These are phyloP conservation scores for Eremobia ochroleuca DNA, from an alignment of 2,888 invertebrate species.

Conservation along the genomic window DNA sequence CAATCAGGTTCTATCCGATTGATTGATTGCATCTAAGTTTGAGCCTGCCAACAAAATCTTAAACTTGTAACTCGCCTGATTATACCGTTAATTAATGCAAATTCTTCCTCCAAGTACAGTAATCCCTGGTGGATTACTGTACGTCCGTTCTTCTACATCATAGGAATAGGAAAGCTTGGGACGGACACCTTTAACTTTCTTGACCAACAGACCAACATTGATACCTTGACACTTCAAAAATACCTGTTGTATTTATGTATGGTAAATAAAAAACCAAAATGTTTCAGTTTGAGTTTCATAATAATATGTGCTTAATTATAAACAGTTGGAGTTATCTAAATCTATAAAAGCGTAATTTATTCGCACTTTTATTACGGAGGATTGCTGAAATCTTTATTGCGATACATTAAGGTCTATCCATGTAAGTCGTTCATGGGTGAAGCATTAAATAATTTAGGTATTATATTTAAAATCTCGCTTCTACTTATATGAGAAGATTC, in stretches of 20 bases:
- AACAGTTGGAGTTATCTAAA: conserved; percentile 24
- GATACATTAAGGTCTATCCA: neutral
- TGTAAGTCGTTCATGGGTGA: conserved; percentile 35
- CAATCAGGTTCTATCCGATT: neutral
- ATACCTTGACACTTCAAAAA: neutral
- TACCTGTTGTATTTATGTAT: neutral
- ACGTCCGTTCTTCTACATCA: neutral
- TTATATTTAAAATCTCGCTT: neutral
- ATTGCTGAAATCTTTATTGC: conserved; percentile 45
- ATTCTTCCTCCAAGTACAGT: neutral
- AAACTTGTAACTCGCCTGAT: too few relatives aligned
- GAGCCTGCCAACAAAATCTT: neutral
- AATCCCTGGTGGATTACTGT: neutral
- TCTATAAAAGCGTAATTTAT: conserved; percentile 26
- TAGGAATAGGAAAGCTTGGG: neutral
- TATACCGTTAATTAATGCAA: neutral
- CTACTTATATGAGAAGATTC: too few relatives aligned
- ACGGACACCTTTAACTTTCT: neutral
- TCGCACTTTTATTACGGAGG: conserved; percentile 20
- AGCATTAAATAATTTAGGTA: neutral
- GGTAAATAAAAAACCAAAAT: neutral
- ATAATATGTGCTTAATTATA: conserved; percentile 1
- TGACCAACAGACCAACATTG: neutral
- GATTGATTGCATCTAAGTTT: neutral
- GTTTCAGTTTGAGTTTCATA: neutral